Base-by-base conservation (phyloP, 2,113 vertebrate genomes). In the Halcyon malimbica region DNA sequence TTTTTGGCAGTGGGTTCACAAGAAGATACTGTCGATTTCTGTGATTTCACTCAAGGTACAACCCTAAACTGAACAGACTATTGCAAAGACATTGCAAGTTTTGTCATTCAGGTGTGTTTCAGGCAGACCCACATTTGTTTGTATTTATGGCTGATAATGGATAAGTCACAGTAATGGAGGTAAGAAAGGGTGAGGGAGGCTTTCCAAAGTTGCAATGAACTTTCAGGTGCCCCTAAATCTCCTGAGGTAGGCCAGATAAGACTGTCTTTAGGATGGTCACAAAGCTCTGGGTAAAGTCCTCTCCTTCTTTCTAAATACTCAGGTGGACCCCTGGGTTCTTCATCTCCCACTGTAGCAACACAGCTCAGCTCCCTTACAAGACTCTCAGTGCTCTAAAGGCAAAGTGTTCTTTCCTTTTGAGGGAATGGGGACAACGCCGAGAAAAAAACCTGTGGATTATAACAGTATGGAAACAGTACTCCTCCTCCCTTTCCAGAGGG, bases 71-170 rank as follows among this genome's bases (percentile, higher is more conserved):
- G 99, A 75, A 98, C 99, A 1, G 99, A 99, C 31, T 99, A 99
- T 97, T 99, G 99, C 96, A 99, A 99, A 96, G 99, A 99, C 94
- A 99, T 99, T 46, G 98, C 99, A 3, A 99, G 99, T 65, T 99
- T 99, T 74, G 98, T 99, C 77, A 98, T 99, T 82, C 98, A 99
- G 99, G 99, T 99, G 97, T 2, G 97, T 41, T 54, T 83, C 20
- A 6, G 60, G 28, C 0, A 5, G 54, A 16, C 12, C 41, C 10
- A 0, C 0, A 5, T 29, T 31, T 4, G 48, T 35, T 42, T 4
- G 4, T 12, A 1, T 24, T 62, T 15, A 35, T 35, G 35, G 35
- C 35, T 35, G 35, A 35, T 35, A 35, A 35, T 35, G 35, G 35
- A 35, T 35, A 35, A 35, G 35, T 35, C 35, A 35, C 35, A 35